A percentile compares a stretch with the other conserved stretches of the same genome.
Evolutionary conservation across 2,797 vertebrate species (phyloP).

Genomic region (Todus mexicanus): DNA sequence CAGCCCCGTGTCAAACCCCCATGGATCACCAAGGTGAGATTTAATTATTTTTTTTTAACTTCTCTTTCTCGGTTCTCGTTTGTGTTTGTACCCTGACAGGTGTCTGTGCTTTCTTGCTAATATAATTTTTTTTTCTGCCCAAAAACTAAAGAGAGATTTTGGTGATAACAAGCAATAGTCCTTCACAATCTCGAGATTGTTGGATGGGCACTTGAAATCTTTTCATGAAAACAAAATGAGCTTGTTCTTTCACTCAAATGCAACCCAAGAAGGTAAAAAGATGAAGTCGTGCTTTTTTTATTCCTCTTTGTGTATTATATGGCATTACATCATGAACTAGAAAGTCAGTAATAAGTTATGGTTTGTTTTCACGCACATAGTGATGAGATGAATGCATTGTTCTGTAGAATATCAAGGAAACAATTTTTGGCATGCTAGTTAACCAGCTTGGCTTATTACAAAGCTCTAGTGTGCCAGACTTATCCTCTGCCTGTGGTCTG

Average conservation of each 20-base stretch:
- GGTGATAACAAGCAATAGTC: not conserved
- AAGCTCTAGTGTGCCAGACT: not conserved
- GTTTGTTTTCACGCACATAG: slow-evolving; percentile 8
- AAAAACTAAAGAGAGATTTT: not conserved
- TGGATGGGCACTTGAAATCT: not conserved
- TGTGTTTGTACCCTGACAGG: not conserved
- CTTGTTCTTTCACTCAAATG: not conserved
- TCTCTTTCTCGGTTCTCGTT: not conserved
- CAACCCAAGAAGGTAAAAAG: not conserved
- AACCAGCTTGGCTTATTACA: not conserved
- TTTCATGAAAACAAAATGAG: not conserved
- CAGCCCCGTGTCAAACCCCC: slow-evolving; percentile 83
- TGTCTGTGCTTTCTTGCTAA: not conserved
- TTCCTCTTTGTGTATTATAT: slow-evolving; percentile 3
- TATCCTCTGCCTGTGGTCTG: not conserved
- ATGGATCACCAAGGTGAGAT: slow-evolving; percentile 89
- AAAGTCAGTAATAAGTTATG: not conserved
- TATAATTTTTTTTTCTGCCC: not conserved
- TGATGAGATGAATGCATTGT: slow-evolving; percentile 1
- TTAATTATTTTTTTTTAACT: not conserved
- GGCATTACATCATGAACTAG: slow-evolving; percentile 8
- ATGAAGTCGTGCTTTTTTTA: not conserved
- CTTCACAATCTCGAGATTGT: not conserved
- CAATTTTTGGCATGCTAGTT: not conserved
- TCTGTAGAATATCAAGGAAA: slow-evolving; percentile 6